Base-by-base conservation (phyloP, 2,888 invertebrate genomes). In the Embidobia sp. region DNA sequence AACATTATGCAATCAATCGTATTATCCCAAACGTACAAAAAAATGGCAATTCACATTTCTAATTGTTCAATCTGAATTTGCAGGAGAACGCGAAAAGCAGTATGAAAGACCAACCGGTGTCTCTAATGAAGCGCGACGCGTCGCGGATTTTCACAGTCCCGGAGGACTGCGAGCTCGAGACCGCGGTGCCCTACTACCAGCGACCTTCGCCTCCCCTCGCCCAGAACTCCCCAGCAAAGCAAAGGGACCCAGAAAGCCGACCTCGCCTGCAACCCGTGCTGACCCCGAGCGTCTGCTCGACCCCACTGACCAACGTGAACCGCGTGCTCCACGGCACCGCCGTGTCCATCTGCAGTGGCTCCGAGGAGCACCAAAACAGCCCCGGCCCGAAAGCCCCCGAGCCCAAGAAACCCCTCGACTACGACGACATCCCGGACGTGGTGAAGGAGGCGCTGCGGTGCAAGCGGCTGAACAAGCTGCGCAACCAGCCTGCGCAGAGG, bases 121-220 rank as follows among this genome's bases (percentile, higher is more conserved):
- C 92, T 0, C 91, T 92, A 27, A 93, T 95, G 92, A 95, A 95
- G 89, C 91, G 95, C 51, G 95, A 95, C 86, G 94, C 94, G 77
- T 95, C 95, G 0, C 89, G 95, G 1, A 93, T 96, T 26, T 96
- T 96, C 84, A 94, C 95, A 2, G 96, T 96, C 51, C 95, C 95
- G 1, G 96, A 96, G 90, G 96, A 96, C 85, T 93, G 93, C 48
- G 90, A 89, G 19, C 81, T 88, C 7, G 88, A 89, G 33, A 74
- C 85, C 3, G 69, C 73, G 19, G 61, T 8, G 6, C 5, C 6
- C 7, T 27, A 42, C 2, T 49, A 64, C 22, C 31, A 26, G 0
- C 8, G 46, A 2, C 77, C 82, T 8, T 77, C 82, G 19, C 81
- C 83, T 4, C 66, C 82, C 1, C 73, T 81, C 7, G 69, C 76